Evolutionary conservation across 2,797 vertebrate genomes (phyloP), one percentile per base, ranked within the genome.

Genomic region (Iguana delicatissima): DNA sequence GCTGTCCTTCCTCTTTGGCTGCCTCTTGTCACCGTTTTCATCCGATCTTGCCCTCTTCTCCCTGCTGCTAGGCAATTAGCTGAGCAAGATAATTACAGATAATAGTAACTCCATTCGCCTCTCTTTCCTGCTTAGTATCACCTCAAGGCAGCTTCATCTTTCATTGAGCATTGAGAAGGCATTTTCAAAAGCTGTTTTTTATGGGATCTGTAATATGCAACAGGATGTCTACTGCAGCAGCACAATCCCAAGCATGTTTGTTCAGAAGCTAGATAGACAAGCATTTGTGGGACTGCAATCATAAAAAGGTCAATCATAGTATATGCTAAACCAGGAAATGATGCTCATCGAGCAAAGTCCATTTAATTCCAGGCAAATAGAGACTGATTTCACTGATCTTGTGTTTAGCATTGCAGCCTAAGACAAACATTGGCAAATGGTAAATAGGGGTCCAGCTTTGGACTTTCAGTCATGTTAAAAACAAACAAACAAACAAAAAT

Each of bases 301-400:
- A 76, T 76, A 76, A 76, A 76, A 38, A 20, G 73, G 73, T 42
- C 18, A 42, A 76, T 18, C 35, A 8, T 38, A 38, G 38, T 35
- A 76, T 76, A 76, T 16, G 14, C 46, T 20, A 22, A 26, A 73
- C 38, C 59, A 20, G 29, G 74, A 62, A 79, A 26, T 50, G 42
- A 77, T 38, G 38, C 26, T 5, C 10, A 73, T 16, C 20, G 69
- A 57, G 83, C 80, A 73, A 26, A 18, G 2, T 81, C 16, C 35
- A 38, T 26, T 88, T 82, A 57, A 52, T 72, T 88, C 50, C 52
- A 88, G 57, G 64, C 55, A 55, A 81, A 82, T 10, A 81, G 10
- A 9, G 52, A 38, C 3, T 10, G 42, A 64, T 77, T 62, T 55
- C 12, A n/a, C 55, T 77, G 42, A 7, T 26, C 1, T 76, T 52